phyloP scores from a whole-genome alignment of 1,140 invertebrate species.

The Samia ricini region DNA sequence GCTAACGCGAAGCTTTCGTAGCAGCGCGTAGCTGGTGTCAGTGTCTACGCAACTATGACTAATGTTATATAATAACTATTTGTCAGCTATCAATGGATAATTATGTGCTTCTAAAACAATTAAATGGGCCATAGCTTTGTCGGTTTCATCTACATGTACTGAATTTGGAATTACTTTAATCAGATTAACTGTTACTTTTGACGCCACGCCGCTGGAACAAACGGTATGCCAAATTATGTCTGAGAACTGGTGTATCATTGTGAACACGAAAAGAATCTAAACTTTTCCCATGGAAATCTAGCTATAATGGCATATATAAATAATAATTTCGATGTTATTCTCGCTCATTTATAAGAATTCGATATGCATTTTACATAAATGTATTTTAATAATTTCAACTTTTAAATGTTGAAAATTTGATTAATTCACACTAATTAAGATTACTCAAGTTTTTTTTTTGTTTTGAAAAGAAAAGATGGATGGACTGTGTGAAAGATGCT shows the following conservation, averaged over 20 bases:
- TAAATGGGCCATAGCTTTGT: slow-evolving; percentile 25
- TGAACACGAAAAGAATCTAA: slow-evolving; percentile 45
- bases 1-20: slow-evolving; percentile 18
- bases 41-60: background rate
- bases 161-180: slow-evolving; percentile 55
- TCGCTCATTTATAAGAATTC: background rate
- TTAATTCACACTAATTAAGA: background rate
- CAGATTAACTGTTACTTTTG: slow-evolving; percentile 62
- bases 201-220: slow-evolving; percentile 49
- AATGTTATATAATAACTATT: background rate
- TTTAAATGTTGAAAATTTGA: background rate
- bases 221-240: slow-evolving; percentile 70
- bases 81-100: background rate
- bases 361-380: background rate
- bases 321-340: background rate
- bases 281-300: slow-evolving; percentile 20
- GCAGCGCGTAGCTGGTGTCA: slow-evolving; percentile 26
- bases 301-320: background rate
- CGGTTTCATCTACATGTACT: slow-evolving; percentile 24
- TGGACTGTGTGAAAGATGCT: too few species aligned
- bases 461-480: too few species aligned
- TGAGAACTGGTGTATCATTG: slow-evolving; percentile 67
- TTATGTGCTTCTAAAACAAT: slow-evolving; percentile 19
- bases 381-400: background rate
- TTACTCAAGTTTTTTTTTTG: too few species aligned